A percentile compares a stretch with the other conserved stretches of the same genome.
phyloP scores from a whole-genome alignment of 2,888 invertebrate genomes.

The Exocentrus adspersus region DNA sequence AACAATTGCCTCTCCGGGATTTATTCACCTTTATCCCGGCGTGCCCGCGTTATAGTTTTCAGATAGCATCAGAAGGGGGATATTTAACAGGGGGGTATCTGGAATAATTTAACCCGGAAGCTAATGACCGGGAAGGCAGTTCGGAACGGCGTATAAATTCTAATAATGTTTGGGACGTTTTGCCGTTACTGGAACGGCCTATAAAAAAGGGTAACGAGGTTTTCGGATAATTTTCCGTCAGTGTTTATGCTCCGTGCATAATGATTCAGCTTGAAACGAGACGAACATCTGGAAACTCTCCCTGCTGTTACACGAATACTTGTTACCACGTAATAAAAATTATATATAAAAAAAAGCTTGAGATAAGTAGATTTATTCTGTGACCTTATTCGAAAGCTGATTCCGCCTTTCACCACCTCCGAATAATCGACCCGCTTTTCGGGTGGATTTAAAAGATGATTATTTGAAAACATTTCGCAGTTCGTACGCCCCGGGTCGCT shows the following conservation, averaged over 20 bases:
- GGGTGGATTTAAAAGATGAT: conserved; percentile 11
- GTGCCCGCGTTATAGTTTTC: conserved; percentile 31
- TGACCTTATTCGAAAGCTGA: not conserved
- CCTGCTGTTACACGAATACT: no score
- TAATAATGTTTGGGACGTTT: conserved; percentile 7
- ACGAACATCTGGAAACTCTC: no score
- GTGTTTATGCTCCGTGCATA: conserved; percentile 6
- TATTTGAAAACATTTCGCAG: conserved; percentile 17
- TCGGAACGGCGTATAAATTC: conserved; percentile 11
- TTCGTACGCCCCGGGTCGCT: conserved; percentile 3
- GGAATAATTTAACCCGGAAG: conserved; percentile 1
- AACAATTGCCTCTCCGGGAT: conserved; percentile 34
- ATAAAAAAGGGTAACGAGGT: conserved; percentile 24
- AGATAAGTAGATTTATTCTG: no score
- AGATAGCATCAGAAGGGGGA: conserved; percentile 34
- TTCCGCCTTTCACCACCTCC: not conserved
- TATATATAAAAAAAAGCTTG: no score
- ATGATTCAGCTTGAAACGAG: not conserved
- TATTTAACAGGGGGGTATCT: conserved; percentile 25
- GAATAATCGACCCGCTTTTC: not conserved
- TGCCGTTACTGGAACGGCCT: not conserved
- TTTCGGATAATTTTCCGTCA: conserved; percentile 8
- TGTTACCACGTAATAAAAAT: no score
- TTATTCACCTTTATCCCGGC: conserved; percentile 33
- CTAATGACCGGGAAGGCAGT: conserved; percentile 38